Evolutionary conservation across 2,888 invertebrate genomes (phyloP), one percentile per base, ranked within the genome.

Genomic region (Campoplex capitator): DNA sequence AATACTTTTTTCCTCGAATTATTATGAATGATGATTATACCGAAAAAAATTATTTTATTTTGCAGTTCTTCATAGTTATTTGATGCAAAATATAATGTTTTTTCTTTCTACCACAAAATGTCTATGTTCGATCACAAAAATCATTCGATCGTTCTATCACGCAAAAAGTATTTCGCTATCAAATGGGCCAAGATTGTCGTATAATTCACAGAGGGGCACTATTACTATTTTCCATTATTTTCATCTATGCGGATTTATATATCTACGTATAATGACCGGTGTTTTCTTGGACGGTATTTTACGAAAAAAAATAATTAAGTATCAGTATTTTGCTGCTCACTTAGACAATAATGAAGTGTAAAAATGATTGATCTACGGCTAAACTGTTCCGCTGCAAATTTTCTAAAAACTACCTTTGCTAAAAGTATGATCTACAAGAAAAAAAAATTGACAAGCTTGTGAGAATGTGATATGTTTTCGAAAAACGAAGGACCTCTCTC

Each of bases 291-390:
- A 83, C 88, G 82, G 79, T 83, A 56, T 54, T 83, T 83, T 84
- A 54, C 58, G 71, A 67, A 48, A 13, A 32, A 51, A 81, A 23
- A 23, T 23, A 23, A 81, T 58, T n/a, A 48, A 77, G 38, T 83
- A 75, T 76, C 71, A 58, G 45, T 84, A 70, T 35, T 84, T 48
- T 56, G 51, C 82, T 74, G 77, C 83, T 87, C 83, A 83, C 42
- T 87, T 81, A 70, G 87, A 87, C 71, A 77, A 85, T 88, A 84
- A 86, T 67, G 16, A 68, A 68, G 51, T 54, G 35, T 56, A 32
- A 79, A 70, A 70, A 67, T 35, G 35, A 67, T 77, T 58, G 65
- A 74, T 70, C 48, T 38, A 54, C 51, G 65, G n/a, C 32, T 67
- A 73, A 71, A 56, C 54, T 62, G 16, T 13, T 45, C 11, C 56